Base-by-base conservation (phyloP, 2,888 invertebrate genomes). In the Nyleta sp. region DNA sequence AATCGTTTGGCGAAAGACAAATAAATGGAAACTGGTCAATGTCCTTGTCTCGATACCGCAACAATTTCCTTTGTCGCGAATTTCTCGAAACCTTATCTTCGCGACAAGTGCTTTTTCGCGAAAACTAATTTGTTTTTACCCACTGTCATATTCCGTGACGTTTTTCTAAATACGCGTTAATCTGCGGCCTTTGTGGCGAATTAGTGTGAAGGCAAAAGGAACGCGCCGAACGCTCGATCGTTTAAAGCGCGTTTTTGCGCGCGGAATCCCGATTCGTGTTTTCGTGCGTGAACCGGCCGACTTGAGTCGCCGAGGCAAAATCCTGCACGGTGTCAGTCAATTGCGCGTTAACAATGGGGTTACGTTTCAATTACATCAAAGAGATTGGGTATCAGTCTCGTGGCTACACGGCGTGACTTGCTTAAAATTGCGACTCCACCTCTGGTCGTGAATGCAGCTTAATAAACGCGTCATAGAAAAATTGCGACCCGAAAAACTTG, bases 321-420 rank as follows among this genome's bases (percentile, higher is more conserved):
- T 67, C 59, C 65, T 84, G 84, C 85, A 85, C 83, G 83, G 85
- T 87, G 87, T 86, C 86, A 87, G 87, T 88, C 88, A 88, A 90
- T 89, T 89, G 88, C 84, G 84, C 83, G 85, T 84, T 84, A 88
- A 89, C 89, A 90, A 89, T 88, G 85, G 85, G 83, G 84, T 89
- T 88, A 90, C 88, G 87, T 89, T 89, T 88, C 89, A 90, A 89
- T 89, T 88, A 88, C 86, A 86, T 83, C 83, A 82, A 80, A 84
- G 84, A 77, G 81, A 82, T 84, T 83, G 81, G 82, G 82, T 84
- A 81, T 82, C 74, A 72, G 72, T 53, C 71, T 44, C 78, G 77
- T 60, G 72, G 73, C 70, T n/a, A 59, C 18, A 42, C 57, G 48
- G 33, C 67, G 53, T 73, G 81, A 78, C 80, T 70, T 75, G 77